A percentile compares a stretch with the other conserved stretches of the same genome.
phyloP scores from a whole-genome alignment of 2,888 invertebrate genomes.

The Bimastos eiseni region DNA sequence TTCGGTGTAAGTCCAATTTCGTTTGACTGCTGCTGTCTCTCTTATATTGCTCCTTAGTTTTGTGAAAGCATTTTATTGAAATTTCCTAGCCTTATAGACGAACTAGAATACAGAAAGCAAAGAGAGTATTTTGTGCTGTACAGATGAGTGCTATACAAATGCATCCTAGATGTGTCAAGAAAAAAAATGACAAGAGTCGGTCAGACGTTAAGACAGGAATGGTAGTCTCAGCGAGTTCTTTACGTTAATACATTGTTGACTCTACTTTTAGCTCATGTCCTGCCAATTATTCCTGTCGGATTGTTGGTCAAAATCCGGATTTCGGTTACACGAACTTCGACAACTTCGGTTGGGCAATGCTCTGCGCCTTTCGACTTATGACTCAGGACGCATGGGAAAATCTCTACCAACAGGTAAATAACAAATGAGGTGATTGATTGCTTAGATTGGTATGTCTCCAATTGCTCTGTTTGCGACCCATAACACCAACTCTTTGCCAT shows the following conservation, averaged over 20 bases:
- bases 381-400: conserved; percentile 99
- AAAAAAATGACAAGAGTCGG: no score
- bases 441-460: background rate
- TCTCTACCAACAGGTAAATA: conserved; percentile 85
- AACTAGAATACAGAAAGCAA: background rate
- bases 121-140: background rate
- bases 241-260: no score
- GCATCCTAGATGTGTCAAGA: background rate
- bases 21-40: background rate
- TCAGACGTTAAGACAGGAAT: background rate
- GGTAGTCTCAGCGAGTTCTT: no score
- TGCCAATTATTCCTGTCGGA: conserved; percentile 80
- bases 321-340: conserved; percentile 97
- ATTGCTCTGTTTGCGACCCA: background rate
- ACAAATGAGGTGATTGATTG: background rate
- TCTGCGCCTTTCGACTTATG: conserved; percentile 96
- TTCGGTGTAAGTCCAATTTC: background rate
- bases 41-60: background rate
- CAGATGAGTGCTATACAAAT: background rate
- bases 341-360: conserved; percentile 94
- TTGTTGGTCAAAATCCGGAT: conserved; percentile 90
- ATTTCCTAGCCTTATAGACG: background rate
- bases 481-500: no score
- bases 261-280: conserved; percentile 43
- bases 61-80: background rate